Evolutionary conservation across 2,113 vertebrate species (phyloP).

Genomic region (Pipra filicauda): DNA sequence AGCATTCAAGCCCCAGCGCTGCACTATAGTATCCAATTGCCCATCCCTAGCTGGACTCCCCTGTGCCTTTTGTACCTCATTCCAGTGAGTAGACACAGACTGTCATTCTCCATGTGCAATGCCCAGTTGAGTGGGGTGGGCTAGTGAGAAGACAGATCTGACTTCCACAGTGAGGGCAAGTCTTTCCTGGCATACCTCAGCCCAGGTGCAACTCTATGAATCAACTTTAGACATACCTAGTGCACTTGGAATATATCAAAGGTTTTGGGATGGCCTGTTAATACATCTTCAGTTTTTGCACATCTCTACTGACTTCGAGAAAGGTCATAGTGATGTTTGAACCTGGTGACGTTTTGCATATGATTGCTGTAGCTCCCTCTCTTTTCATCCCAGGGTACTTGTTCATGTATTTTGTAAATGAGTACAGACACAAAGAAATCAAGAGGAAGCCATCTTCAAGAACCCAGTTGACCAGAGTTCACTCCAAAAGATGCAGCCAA

Average conservation of each 20-base stretch:
- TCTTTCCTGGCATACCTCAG: background rate
- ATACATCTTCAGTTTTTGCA: background rate
- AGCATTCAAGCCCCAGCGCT: background rate
- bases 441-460: background rate
- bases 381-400: background rate
- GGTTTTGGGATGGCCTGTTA: background rate
- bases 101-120: background rate
- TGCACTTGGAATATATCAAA: background rate
- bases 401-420: background rate
- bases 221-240: background rate
- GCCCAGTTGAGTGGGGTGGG: background rate
- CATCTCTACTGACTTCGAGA: background rate
- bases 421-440: background rate
- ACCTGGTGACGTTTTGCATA: background rate
- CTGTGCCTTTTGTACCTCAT: background rate
- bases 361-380: background rate
- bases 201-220: background rate
- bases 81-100: background rate
- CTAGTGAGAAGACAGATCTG: background rate
- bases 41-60: fast-evolving
- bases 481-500: background rate
- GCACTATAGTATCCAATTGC: background rate
- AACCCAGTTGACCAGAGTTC: background rate
- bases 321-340: background rate
- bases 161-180: background rate